Evolutionary conservation across 2,888 invertebrate genomes (phyloP).

Genomic region (Dendrolimus houi): DNA sequence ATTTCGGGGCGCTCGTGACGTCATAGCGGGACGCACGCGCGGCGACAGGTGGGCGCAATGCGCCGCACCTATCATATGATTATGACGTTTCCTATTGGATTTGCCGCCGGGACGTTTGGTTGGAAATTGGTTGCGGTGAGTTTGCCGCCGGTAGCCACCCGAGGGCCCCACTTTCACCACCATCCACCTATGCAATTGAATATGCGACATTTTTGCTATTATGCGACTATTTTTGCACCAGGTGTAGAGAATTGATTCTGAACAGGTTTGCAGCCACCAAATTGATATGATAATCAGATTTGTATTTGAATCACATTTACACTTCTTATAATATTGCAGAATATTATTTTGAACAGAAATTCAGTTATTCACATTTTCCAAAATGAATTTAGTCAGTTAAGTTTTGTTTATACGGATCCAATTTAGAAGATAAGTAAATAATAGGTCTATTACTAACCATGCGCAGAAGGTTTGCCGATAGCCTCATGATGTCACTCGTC

Average conservation of each 20-base stretch:
- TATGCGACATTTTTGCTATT: constrained; percentile 18
- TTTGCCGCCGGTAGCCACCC: constrained; percentile 26
- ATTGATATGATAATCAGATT: neutral
- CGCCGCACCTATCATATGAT: constrained; percentile 73
- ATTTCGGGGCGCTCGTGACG: constrained; percentile 51
- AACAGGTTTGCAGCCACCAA: neutral
- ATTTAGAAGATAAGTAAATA: too few species aligned
- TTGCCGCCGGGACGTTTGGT: constrained; percentile 35
- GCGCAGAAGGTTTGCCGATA: too few species aligned
- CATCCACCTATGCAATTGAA: constrained; percentile 19
- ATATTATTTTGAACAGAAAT: too few species aligned
- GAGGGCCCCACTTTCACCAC: neutral
- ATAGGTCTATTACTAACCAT: too few species aligned
- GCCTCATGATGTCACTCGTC: too few species aligned
- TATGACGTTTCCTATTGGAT: constrained; percentile 67
- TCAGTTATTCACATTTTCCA: too few species aligned
- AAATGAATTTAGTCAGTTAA: too few species aligned
- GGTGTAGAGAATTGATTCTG: constrained; percentile 1
- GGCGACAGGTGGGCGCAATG: constrained; percentile 74
- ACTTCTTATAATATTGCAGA: too few species aligned
- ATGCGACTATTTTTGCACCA: constrained; percentile 12
- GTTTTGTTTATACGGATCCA: too few species aligned
- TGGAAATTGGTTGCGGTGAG: constrained; percentile 46
- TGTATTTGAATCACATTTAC: too few species aligned
- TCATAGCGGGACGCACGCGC: constrained; percentile 69